These are phyloP conservation scores for Monochamus alternatus DNA, from an alignment of 2,888 invertebrate genomes.

Conservation along the genomic window DNA sequence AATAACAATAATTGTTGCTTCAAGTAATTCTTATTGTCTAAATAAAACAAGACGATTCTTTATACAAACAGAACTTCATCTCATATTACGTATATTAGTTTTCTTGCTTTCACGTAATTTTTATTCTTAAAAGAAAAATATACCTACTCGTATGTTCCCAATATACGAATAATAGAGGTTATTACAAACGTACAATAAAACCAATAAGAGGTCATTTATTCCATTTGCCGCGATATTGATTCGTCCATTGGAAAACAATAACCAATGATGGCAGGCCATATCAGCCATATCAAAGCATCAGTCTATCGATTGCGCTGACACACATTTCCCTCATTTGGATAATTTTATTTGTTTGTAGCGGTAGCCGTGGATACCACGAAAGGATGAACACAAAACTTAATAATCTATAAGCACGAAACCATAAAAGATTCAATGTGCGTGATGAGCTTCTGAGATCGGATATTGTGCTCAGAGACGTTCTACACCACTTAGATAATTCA, in stretches of 20 bases:
- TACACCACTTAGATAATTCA: conserved; percentile 23
- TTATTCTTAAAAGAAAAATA: too few species aligned
- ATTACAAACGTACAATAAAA: too few species aligned
- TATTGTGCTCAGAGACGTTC: conserved; percentile 29
- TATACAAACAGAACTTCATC: too few species aligned
- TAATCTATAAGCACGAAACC: conserved; percentile 51
- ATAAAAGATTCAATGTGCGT: conserved; percentile 51
- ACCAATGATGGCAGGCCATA: conserved; percentile 18
- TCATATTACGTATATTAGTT: too few species aligned
- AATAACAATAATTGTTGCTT: too few species aligned
- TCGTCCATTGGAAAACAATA: not conserved
- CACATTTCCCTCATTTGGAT: conserved; percentile 40
- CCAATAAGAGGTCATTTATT: not conserved
- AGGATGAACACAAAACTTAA: conserved; percentile 43
- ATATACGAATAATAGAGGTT: too few species aligned
- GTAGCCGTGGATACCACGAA: conserved; percentile 48
- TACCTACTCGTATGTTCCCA: too few species aligned
- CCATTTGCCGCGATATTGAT: not conserved
- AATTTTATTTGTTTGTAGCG: conserved; percentile 48
- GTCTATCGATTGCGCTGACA: conserved; percentile 41
- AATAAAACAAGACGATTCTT: too few species aligned
- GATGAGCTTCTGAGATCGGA: conserved; percentile 38
- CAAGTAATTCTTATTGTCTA: too few species aligned
- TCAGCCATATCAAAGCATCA: conserved; percentile 14
- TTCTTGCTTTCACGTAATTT: too few species aligned